Evolutionary conservation across 2,888 invertebrate genomes (phyloP).

Genomic region (Spilarctia lutea): DNA sequence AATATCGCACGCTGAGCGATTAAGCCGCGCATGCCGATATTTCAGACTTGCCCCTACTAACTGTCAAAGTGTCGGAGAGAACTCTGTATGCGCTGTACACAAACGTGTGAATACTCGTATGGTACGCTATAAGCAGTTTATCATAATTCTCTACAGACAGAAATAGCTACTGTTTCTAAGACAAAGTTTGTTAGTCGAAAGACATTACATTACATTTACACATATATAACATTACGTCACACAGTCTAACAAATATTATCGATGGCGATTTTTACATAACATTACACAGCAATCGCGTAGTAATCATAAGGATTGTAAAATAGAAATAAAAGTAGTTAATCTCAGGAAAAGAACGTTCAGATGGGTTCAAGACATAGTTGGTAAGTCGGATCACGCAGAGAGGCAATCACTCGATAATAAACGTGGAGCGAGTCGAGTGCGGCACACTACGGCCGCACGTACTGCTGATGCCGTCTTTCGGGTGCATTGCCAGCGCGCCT

Average conservation of each 20-base stretch:
- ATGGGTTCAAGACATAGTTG: conserved; percentile 75
- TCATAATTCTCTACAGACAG: conserved; percentile 58
- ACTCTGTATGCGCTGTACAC: conserved; percentile 63
- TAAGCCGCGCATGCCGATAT: conserved; percentile 86
- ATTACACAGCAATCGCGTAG: conserved; percentile 30
- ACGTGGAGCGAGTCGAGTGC: conserved; percentile 77
- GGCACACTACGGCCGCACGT: conserved; percentile 72
- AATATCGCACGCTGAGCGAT: conserved; percentile 86
- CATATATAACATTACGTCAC: not conserved
- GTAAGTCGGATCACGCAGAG: conserved; percentile 82
- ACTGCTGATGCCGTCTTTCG: conserved; percentile 73
- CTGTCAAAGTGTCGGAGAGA: conserved; percentile 82
- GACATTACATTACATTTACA: conserved; percentile 33
- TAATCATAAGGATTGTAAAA: conserved; percentile 64
- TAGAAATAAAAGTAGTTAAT: conserved; percentile 74
- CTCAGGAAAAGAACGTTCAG: conserved; percentile 66
- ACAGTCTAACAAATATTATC: conserved; percentile 10
- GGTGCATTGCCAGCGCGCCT: conserved; percentile 64
- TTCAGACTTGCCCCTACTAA: conserved; percentile 85
- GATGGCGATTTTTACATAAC: conserved; percentile 28
- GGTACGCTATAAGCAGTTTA: conserved; percentile 51
- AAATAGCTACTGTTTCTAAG: conserved; percentile 44
- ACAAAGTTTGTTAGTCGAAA: conserved; percentile 36
- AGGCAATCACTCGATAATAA: conserved; percentile 85
- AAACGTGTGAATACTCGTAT: conserved; percentile 48